Base-by-base conservation (phyloP, 2,888 invertebrate genomes). In the Agonopterix subpropinquella region DNA sequence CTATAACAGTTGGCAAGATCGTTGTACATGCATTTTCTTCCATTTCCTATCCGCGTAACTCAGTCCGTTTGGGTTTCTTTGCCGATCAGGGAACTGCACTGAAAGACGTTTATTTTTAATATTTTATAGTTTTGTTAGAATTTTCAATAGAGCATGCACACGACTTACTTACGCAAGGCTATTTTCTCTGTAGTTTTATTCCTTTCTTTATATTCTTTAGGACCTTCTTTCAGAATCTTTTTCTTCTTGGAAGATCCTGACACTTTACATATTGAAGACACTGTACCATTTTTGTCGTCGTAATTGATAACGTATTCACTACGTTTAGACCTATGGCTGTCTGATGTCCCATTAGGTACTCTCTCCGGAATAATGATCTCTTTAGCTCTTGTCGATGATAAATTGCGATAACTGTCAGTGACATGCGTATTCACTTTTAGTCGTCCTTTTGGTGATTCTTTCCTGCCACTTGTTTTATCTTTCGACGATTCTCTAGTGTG, bases 241-340 rank as follows among this genome's bases (percentile, higher is more conserved):
- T 75, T 83, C 56, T 68, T 70, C 61, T 71, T 79, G 44, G 76
- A 70, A 43, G 68, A 59, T 52, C 69, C 59, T 45, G 70, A 70
- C 44, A 85, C 67, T 78, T 87, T 86, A 57, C 80, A 76, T 53
- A 88, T 66, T 10, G 88, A 87, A 8, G 88, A 81, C 4, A 87
- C 82, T 8, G 86, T 86, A 57, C 88, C 88, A 53, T 87, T 81
- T 70, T 87, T 86, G 54, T 88, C 87, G 53, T 87, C 82, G 51
- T 88, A 88, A 59, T 88, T 87, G 50, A 88, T 85, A 10, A 88
- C 80, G 55, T 85, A 86, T 70, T 83, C 80, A 60, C 73, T 80
- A 59, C 76, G 67, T 57, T 67, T 75, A 10, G 74, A 61, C 47
- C 60, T 66, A 36, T 66, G 57, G 46, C 58, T 61, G 49, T 60